phyloP scores from a whole-genome alignment of 1,140 invertebrate species.

The Drosophila pectinifera region DNA sequence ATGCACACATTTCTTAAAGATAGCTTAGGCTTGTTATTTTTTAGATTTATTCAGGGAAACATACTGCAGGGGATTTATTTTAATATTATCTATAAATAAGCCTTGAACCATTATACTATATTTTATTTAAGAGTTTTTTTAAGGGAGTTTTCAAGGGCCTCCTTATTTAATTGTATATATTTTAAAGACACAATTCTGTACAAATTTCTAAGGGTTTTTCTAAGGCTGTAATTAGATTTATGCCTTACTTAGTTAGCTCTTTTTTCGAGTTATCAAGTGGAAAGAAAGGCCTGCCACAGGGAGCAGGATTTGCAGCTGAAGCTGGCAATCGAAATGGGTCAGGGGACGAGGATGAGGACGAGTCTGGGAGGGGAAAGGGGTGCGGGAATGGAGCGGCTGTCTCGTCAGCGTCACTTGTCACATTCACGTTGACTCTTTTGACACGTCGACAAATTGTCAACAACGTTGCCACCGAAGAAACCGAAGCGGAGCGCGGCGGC shows the following conservation, averaged over 20 bases:
- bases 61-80: too few relatives aligned
- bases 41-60: background rate
- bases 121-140: too few relatives aligned
- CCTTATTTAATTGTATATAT: too few relatives aligned
- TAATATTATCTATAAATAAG: too few relatives aligned
- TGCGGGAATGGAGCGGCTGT: constrained; percentile 17
- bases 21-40: background rate
- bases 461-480: constrained; percentile 71
- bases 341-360: background rate
- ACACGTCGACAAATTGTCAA: constrained; percentile 83
- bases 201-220: too few relatives aligned
- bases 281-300: background rate
- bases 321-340: background rate
- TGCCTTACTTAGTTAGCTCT: too few relatives aligned
- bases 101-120: too few relatives aligned
- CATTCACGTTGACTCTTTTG: constrained; percentile 79
- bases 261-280: background rate
- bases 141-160: too few relatives aligned
- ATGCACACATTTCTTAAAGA: too few relatives aligned
- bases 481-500: constrained; percentile 11
- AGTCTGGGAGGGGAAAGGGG: background rate
- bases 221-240: background rate
- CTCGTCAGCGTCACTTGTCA: constrained; percentile 77
- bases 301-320: background rate
- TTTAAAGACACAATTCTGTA: too few relatives aligned